phyloP scores from a whole-genome alignment of 2,113 vertebrate genomes.

The Aleadryas rufinucha region DNA sequence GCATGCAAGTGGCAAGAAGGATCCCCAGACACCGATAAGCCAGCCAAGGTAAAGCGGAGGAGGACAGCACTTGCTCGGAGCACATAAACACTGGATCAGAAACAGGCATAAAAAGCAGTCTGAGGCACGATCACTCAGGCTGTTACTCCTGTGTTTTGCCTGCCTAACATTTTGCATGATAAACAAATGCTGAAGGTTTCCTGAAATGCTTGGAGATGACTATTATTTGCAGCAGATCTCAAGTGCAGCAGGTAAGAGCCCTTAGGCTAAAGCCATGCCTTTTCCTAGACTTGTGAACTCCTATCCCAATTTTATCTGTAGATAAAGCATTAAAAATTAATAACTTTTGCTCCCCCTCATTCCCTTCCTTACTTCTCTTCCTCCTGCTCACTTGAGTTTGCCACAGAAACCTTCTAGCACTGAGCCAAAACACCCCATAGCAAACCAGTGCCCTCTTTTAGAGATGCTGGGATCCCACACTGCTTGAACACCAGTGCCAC shows the following conservation, averaged over 20 bases:
- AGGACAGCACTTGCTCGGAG: not conserved
- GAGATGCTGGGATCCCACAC: not conserved
- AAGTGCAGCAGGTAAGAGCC: not conserved
- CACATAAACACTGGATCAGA: not conserved
- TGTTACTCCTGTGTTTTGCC: not conserved
- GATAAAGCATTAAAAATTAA: not conserved
- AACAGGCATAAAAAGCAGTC: not conserved
- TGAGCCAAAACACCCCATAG: not conserved
- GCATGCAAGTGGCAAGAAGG: not conserved
- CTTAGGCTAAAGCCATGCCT: slow-evolving; percentile 4
- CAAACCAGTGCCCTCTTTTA: not conserved
- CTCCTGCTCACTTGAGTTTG: not conserved
- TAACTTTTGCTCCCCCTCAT: not conserved
- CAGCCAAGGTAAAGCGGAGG: not conserved
- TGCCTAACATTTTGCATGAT: not conserved
- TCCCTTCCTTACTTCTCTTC: not conserved
- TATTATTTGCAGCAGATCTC: not conserved
- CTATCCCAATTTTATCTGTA: slow-evolving; percentile 36
- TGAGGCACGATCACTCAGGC: not conserved
- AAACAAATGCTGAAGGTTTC: not conserved
- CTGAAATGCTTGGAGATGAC: not conserved
- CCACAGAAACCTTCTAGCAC: not conserved
- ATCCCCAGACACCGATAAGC: not conserved
- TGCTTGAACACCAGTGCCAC: not conserved
- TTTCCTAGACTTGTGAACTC: not conserved